Evolutionary conservation across 2,113 vertebrate genomes (phyloP), one percentile per base, ranked within the genome.

Genomic region (Ptyas mucosa): DNA sequence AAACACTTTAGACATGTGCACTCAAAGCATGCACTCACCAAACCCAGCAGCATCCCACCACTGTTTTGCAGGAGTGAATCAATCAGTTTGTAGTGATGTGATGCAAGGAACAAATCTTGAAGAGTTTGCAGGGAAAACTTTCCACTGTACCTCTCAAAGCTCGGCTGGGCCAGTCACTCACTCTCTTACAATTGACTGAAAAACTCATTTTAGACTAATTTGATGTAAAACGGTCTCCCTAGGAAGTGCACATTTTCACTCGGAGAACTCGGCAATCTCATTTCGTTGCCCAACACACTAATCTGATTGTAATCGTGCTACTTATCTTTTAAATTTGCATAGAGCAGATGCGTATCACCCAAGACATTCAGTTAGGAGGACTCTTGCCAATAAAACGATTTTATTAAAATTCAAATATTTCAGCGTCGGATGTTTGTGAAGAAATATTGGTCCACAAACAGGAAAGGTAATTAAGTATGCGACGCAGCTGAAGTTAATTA

Each of bases 301-400:
- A 98, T 97, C 91, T 96, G 94, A 95, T 95, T 97, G 93, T 97
- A 97, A 98, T 97, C 95, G 95, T 87, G 90, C 97, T 97, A 97
- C 96, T 97, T 97, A 97, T 94, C 94, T 97, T 97, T 97, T 96
- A 97, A 98, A 97, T 97, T 97, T 94, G 87, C 93, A 90, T 96
- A 94, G 96, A 94, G 90, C 94, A 96, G 96, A 95, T 96, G 91
- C 93, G 96, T 89, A 96, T 97, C 96, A 97, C 90, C 97, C 97
- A 96, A 95, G 49, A 94, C 90, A 94, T 92, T 94, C 96, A 96
- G 24, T 88, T 96, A 96, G 95, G 97, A 96, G 94, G 97, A 97
- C 93, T 95, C 88, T 91, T 92, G 39, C 55, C 95, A 91, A 95
- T 96, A 96, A 96, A 97, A 97, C 93, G 94, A 91, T 96, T 96